These are phyloP conservation scores for Alectoris magna DNA, from an alignment of 2,797 vertebrate genomes.

Conservation along the genomic window DNA sequence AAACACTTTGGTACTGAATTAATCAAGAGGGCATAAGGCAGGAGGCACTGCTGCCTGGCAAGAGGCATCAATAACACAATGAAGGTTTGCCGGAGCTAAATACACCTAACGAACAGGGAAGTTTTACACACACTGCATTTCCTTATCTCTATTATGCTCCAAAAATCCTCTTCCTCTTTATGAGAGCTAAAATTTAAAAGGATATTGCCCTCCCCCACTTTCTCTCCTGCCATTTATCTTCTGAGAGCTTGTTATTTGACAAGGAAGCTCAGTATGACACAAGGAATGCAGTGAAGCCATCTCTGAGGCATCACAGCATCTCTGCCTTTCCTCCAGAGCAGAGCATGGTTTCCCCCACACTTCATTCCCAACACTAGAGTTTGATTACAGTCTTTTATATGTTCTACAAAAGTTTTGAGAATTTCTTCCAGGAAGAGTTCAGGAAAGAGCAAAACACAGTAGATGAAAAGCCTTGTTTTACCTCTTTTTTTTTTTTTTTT, in stretches of 20 bases:
- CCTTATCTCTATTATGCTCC: not conserved
- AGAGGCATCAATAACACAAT: not conserved
- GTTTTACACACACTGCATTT: slow-evolving; percentile 15
- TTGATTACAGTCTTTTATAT: not conserved
- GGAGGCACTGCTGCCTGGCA: not conserved
- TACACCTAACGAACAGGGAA: not conserved
- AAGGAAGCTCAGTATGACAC: not conserved
- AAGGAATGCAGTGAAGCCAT: not conserved
- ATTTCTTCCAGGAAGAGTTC: not conserved
- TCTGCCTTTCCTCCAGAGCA: not conserved
- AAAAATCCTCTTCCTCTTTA: not conserved
- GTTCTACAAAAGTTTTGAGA: not conserved
- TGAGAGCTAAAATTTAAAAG: slow-evolving; percentile 19
- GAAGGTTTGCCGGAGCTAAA: not conserved
- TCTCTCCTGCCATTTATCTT: not conserved
- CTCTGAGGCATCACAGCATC: not conserved
- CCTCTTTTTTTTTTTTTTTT: not conserved
- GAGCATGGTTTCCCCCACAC: not conserved
- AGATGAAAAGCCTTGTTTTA: not conserved
- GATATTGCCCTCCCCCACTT: not conserved
- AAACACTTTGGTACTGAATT: slow-evolving; percentile 9
- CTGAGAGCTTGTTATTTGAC: not conserved
- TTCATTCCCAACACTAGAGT: not conserved
- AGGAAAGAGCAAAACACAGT: not conserved
- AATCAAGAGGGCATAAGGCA: not conserved